These are phyloP conservation scores for Ammodytes marinus DNA, from an alignment of 2,113 vertebrate species.

Conservation along the genomic window DNA sequence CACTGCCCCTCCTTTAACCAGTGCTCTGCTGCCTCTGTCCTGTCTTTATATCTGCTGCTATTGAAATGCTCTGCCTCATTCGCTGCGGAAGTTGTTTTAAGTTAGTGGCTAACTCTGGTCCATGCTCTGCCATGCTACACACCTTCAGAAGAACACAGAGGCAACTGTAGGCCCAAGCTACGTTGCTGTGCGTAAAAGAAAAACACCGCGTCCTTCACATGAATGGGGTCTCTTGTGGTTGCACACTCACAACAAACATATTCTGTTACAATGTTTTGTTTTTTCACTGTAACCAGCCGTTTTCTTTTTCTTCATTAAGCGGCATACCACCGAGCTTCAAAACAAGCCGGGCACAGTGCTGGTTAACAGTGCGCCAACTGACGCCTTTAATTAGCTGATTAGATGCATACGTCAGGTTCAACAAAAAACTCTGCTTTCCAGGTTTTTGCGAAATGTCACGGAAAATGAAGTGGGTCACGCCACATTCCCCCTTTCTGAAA, in stretches of 20 bases:
- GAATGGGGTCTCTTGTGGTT: slow-evolving; percentile 77
- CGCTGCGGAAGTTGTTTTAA: slow-evolving; percentile 76
- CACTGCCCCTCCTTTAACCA: slow-evolving; percentile 72
- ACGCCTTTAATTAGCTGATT: slow-evolving; percentile 79
- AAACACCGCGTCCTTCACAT: slow-evolving; percentile 58
- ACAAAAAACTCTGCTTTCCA: slow-evolving; percentile 74
- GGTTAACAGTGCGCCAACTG: slow-evolving; percentile 70
- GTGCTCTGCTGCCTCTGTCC: slow-evolving; percentile 65
- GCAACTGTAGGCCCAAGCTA: slow-evolving; percentile 69
- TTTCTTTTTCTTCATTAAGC: slow-evolving; percentile 67
- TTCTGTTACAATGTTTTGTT: slow-evolving; percentile 78
- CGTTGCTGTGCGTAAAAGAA: slow-evolving; percentile 70
- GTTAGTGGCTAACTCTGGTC: slow-evolving; percentile 54
- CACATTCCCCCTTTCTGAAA: slow-evolving; percentile 74
- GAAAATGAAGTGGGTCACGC: slow-evolving; percentile 78
- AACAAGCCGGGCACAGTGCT: slow-evolving; percentile 73
- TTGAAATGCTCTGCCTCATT: slow-evolving; percentile 63
- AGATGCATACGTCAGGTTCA: slow-evolving; percentile 78
- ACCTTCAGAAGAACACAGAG: slow-evolving; percentile 69
- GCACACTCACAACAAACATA: slow-evolving; percentile 76
- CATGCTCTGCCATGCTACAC: slow-evolving; percentile 47
- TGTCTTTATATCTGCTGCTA: slow-evolving; percentile 52
- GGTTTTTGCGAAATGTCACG: slow-evolving; percentile 75
- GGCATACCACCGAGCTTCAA: slow-evolving; percentile 62
- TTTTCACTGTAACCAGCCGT: slow-evolving; percentile 66